Conservation (phyloP, 2,113 vertebrate species). For the Eonycteris spelaea region DNA sequence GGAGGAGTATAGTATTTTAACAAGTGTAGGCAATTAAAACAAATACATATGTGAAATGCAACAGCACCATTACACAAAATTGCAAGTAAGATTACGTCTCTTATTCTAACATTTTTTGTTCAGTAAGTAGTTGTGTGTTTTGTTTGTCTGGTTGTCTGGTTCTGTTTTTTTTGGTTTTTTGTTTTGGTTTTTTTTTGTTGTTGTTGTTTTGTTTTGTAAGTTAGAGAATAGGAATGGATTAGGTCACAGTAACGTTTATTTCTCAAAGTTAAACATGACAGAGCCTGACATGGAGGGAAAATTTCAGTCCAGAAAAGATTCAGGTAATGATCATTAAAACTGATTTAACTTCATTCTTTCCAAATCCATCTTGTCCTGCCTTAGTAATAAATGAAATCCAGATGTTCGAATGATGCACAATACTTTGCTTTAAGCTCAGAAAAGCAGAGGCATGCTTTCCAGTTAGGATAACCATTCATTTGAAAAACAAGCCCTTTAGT, state of each 20-base stretch:
- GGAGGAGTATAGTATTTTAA: not conserved
- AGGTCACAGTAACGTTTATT: not conserved
- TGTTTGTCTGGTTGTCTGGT: too few species aligned
- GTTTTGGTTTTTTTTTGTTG: not conserved
- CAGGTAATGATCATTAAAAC: constrained; percentile 69
- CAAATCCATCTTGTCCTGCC: constrained; percentile 65
- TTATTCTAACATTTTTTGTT: not conserved
- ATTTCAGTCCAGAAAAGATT: constrained; percentile 39
- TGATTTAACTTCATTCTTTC: constrained; percentile 59
- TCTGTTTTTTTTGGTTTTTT: not conserved
- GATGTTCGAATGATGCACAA: constrained; percentile 56
- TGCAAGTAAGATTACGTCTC: not conserved
- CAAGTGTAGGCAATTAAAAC: not conserved
- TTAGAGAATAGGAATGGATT: not conserved
- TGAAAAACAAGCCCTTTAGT: not conserved
- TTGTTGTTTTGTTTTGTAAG: not conserved
- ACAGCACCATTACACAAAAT: not conserved
- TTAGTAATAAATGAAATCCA: constrained; percentile 72
- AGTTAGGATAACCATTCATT: not conserved
- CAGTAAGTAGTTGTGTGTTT: too few species aligned
- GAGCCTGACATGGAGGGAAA: constrained; percentile 1
- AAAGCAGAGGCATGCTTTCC: not conserved
- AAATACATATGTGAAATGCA: not conserved
- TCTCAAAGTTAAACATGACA: constrained; percentile 49
- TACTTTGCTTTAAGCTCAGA: not conserved